A percentile compares a stretch with the other conserved stretches of the same genome.
These are phyloP conservation scores for Guaruba guarouba DNA, from an alignment of 2,113 vertebrate genomes.

Conservation along the genomic window DNA sequence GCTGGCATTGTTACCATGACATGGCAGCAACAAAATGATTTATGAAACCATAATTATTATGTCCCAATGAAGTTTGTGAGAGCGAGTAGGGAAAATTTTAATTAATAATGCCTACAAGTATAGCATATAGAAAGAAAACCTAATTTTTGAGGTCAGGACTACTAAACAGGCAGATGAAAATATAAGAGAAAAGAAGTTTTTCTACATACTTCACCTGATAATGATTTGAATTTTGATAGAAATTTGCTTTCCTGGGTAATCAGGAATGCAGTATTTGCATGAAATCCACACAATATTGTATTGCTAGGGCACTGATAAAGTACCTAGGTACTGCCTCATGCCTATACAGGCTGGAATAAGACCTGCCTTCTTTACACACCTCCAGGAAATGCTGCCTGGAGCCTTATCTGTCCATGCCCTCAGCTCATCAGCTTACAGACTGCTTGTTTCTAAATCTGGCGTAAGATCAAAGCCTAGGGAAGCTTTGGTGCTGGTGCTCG, in stretches of 20 bases:
- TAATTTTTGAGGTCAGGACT: neutral
- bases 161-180: neutral
- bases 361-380: neutral
- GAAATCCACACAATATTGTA: neutral
- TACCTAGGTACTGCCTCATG: accelerated
- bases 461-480: neutral
- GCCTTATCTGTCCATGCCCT: neutral
- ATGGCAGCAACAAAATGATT: neutral
- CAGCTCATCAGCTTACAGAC: neutral
- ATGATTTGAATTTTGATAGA: neutral
- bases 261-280: neutral
- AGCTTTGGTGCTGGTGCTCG: neutral
- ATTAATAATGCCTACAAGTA: neutral
- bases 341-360: neutral
- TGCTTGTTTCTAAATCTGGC: neutral
- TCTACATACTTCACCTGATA: neutral
- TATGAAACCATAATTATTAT: neutral
- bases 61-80: neutral
- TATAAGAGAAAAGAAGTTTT: neutral
- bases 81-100: neutral
- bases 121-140: neutral
- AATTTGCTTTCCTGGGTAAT: neutral
- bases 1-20: neutral
- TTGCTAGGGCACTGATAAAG: neutral
- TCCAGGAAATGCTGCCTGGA: neutral